phyloP scores from a whole-genome alignment of 2,888 invertebrate genomes.

The Iphiclides podalirius region DNA sequence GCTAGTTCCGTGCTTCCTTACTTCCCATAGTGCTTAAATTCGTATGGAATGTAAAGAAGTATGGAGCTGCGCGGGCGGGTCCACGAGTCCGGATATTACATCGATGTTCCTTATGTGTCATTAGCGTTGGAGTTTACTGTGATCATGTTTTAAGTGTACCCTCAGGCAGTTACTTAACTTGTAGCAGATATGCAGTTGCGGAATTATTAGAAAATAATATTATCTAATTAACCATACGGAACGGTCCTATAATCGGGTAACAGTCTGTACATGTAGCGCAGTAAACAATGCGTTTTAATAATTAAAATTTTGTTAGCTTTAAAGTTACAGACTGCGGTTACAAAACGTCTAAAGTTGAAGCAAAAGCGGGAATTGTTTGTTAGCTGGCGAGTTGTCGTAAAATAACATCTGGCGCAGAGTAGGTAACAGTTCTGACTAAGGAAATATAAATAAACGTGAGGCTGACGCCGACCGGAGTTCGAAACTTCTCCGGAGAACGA shows the following conservation, averaged over 20 bases:
- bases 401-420: slow-evolving; percentile 74
- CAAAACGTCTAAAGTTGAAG: slow-evolving; percentile 22
- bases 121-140: slow-evolving; percentile 36
- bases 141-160: slow-evolving; percentile 31
- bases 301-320: slow-evolving; percentile 17
- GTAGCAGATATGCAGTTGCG: too few relatives aligned
- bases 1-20: slow-evolving; percentile 97
- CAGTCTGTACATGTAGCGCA: slow-evolving; percentile 4
- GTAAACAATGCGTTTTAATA: slow-evolving; percentile 8
- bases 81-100: slow-evolving; percentile 50
- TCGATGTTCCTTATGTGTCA: slow-evolving; percentile 45
- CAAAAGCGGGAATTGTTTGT: slow-evolving; percentile 49
- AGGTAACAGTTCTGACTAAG: slow-evolving; percentile 71
- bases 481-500: slow-evolving; percentile 34
- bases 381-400: slow-evolving; percentile 66
- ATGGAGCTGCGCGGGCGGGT: slow-evolving; percentile 83
- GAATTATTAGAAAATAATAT: too few relatives aligned
- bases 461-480: slow-evolving; percentile 48
- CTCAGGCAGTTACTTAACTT: not conserved
- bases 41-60: slow-evolving; percentile 99
- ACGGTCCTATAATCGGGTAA: not conserved
- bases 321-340: slow-evolving; percentile 16
- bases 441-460: slow-evolving; percentile 75
- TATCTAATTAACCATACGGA: too few relatives aligned
- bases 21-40: slow-evolving; percentile 92